Conservation (phyloP, 2,113 vertebrate species). For the Macrotis lagotis region DNA sequence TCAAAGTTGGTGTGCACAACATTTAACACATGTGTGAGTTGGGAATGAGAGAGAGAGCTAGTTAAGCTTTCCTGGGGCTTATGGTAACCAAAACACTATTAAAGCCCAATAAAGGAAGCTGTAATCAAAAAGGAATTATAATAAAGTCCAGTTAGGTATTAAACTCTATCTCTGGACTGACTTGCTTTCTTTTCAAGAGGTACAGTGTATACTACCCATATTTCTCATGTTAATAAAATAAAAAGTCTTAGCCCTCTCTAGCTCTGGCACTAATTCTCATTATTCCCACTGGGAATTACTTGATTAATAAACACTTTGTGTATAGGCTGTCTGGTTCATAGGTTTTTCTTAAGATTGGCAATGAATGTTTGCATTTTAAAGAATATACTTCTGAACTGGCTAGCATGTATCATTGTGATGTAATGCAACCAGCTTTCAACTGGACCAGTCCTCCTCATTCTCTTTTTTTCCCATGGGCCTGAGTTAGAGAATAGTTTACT, state of each 20-base stretch:
- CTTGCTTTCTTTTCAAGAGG: conserved; percentile 21
- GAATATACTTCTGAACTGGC: conserved; percentile 11
- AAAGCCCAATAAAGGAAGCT: not conserved
- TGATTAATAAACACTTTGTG: conserved; percentile 50
- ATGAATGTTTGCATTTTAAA: conserved; percentile 31
- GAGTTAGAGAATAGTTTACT: not conserved
- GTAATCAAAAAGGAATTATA: conserved; percentile 36
- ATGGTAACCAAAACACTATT: conserved; percentile 5
- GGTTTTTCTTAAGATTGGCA: conserved; percentile 32
- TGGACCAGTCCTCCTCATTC: not conserved
- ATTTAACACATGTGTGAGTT: conserved; percentile 23
- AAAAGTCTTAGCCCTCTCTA: conserved; percentile 20
- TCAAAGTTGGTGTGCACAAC: not conserved
- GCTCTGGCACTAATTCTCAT: conserved; percentile 15
- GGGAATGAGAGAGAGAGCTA: not conserved
- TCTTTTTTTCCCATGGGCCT: not conserved
- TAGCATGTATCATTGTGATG: not conserved
- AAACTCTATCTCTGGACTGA: conserved; percentile 11
- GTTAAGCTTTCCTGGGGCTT: conserved; percentile 21
- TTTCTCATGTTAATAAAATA: conserved; percentile 38
- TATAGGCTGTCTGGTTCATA: conserved; percentile 3
- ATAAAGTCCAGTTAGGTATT: conserved; percentile 48
- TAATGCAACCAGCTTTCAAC: conserved; percentile 6
- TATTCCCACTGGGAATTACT: conserved; percentile 9
- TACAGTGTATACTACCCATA: not conserved